Evolutionary conservation across 2,797 vertebrate genomes (phyloP).

Genomic region (Pseudocheirus occidentalis): DNA sequence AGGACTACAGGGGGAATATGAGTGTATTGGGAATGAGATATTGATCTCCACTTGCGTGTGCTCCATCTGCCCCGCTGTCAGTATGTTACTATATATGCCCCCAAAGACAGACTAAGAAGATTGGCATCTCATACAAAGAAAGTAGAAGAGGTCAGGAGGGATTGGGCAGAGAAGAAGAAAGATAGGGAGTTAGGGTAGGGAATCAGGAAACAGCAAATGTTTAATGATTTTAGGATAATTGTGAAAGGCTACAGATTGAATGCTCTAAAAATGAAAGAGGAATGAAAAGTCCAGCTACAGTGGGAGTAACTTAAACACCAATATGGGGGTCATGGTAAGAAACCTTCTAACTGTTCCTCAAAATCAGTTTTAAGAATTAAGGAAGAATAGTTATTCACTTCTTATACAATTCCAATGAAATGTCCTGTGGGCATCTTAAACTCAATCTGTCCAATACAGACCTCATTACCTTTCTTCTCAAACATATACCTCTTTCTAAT

Average conservation of each 20-base stretch:
- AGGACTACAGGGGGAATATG: not conserved
- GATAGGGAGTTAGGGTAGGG: not conserved
- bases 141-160: not conserved
- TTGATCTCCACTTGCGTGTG: conserved; percentile 22
- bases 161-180: not conserved
- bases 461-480: not conserved
- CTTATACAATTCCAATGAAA: not conserved
- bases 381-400: not conserved
- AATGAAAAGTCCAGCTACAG: not conserved
- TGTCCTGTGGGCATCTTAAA: not conserved
- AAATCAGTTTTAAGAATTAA: not conserved
- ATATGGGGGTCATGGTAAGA: not conserved
- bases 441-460: not conserved
- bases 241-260: not conserved
- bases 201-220: not conserved
- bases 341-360: not conserved
- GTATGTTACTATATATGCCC: not conserved
- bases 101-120: conserved; percentile 18
- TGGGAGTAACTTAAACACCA: not conserved
- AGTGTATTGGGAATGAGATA: conserved; percentile 49
- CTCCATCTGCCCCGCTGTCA: conserved; percentile 18
- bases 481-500: not conserved
- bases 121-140: not conserved
- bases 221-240: not conserved
- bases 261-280: not conserved